Conservation (phyloP, 2,797 vertebrate genomes). For the Mallotus villosus region DNA sequence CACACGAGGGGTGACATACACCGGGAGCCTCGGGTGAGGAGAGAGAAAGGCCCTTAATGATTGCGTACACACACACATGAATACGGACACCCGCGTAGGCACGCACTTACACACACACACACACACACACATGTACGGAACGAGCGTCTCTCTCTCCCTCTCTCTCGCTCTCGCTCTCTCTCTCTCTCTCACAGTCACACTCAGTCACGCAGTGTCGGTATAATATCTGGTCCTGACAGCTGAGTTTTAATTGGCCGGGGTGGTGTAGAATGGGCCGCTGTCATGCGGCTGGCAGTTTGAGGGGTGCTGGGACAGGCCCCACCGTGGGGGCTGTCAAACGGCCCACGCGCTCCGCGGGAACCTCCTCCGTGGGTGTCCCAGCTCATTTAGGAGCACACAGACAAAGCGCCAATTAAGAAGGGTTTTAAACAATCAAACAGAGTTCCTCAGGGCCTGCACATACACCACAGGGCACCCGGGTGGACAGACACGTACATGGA, state of each 20-base stretch:
- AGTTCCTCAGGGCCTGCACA: slow-evolving; percentile 73
- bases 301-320: slow-evolving; percentile 80
- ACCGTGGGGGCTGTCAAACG: slow-evolving; percentile 80
- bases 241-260: slow-evolving; percentile 90
- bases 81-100: neutral
- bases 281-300: slow-evolving; percentile 81
- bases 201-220: slow-evolving; percentile 80
- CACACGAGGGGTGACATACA: slow-evolving; percentile 41
- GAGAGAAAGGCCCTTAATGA: slow-evolving; percentile 48
- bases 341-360: slow-evolving; percentile 75
- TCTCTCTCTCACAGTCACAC: slow-evolving; percentile 35
- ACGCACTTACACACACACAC: slow-evolving; percentile 23
- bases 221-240: slow-evolving; percentile 88
- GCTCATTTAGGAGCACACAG: slow-evolving; percentile 80
- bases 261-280: slow-evolving; percentile 80
- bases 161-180: slow-evolving; percentile 8
- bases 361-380: slow-evolving; percentile 79
- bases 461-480: slow-evolving; percentile 69
- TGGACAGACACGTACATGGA: slow-evolving; percentile 28
- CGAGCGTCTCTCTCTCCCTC: too few species aligned
- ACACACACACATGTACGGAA: slow-evolving; percentile 21
- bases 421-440: slow-evolving; percentile 84
- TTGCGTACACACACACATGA: slow-evolving; percentile 41
- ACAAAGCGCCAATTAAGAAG: slow-evolving; percentile 86
- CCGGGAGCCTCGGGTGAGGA: neutral